Percentiles rank a stretch among this genome's conserved stretches.
phyloP scores from a whole-genome alignment of 2,113 vertebrate species.

The Vulpes ferrilata region DNA sequence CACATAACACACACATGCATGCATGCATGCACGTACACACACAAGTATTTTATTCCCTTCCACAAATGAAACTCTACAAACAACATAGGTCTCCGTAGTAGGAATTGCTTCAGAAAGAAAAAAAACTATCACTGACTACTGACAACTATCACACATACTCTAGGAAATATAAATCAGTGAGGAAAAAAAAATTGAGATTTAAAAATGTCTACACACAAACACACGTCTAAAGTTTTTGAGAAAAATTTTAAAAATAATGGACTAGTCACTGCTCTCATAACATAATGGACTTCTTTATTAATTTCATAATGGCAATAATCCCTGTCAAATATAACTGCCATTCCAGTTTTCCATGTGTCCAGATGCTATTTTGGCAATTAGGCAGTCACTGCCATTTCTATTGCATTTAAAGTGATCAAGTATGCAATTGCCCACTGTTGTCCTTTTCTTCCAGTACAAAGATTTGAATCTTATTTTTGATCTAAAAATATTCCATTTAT shows the following conservation, averaged over 20 bases:
- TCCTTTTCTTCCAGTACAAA: conserved; percentile 66
- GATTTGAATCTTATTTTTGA: conserved; percentile 82
- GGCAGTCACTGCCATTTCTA: conserved; percentile 72
- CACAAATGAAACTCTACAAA: neutral
- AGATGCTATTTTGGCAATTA: conserved; percentile 72
- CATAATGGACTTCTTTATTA: conserved; percentile 48
- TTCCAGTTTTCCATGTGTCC: conserved; percentile 54
- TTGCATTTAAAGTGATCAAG: conserved; percentile 75
- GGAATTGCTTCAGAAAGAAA: neutral
- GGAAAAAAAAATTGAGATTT: neutral
- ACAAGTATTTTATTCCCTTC: neutral
- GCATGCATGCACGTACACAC: no score
- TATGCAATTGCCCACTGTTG: conserved; percentile 70
- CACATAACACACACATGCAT: no score
- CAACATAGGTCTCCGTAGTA: neutral
- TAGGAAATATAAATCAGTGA: neutral
- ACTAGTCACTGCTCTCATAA: neutral
- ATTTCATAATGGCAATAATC: conserved; percentile 57
- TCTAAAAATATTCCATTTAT: conserved; percentile 83
- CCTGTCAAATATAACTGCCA: conserved; percentile 35
- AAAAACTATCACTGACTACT: neutral
- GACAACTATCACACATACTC: neutral
- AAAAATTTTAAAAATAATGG: neutral
- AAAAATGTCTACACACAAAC: neutral
- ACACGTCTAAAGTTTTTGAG: conserved; percentile 22